These are phyloP conservation scores for Agrotis segetum DNA, from an alignment of 2,888 invertebrate species.

Conservation along the genomic window DNA sequence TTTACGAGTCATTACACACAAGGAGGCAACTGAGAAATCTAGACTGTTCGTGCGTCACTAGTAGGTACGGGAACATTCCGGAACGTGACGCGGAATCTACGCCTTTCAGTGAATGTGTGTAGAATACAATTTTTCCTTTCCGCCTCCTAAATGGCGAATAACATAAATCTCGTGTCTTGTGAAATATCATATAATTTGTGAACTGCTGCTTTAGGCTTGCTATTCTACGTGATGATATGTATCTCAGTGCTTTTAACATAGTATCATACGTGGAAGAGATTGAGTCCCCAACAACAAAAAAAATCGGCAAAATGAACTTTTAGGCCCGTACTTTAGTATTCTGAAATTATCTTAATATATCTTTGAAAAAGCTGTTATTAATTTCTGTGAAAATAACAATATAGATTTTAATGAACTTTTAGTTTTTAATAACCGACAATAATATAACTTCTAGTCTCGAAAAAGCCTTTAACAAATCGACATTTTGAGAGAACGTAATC, in stretches of 20 bases:
- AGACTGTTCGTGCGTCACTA: slow-evolving; percentile 9
- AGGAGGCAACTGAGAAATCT: not conserved
- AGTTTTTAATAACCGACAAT: not conserved
- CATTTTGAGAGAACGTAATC: not conserved
- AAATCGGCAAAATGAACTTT: not conserved
- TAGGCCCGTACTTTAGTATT: too few species aligned
- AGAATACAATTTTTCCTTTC: slow-evolving; percentile 66
- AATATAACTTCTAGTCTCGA: too few species aligned
- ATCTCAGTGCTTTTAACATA: slow-evolving; percentile 2
- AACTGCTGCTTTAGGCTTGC: slow-evolving; percentile 61
- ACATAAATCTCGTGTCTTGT: slow-evolving; percentile 68
- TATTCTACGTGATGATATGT: slow-evolving; percentile 12
- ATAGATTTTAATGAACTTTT: not conserved
- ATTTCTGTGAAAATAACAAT: not conserved
- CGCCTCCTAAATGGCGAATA: slow-evolving; percentile 70
- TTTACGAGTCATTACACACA: not conserved
- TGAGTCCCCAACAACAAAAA: not conserved
- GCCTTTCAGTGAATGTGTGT: slow-evolving; percentile 57
- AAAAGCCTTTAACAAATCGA: not conserved
- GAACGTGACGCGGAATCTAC: slow-evolving; percentile 15
- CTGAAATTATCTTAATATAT: not conserved
- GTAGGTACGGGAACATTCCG: slow-evolving; percentile 10
- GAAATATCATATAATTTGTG: slow-evolving; percentile 70
- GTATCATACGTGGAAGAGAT: not conserved
- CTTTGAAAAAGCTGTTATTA: not conserved